phyloP scores from a whole-genome alignment of 2,113 vertebrate genomes.

The Falcunculus frontatus region DNA sequence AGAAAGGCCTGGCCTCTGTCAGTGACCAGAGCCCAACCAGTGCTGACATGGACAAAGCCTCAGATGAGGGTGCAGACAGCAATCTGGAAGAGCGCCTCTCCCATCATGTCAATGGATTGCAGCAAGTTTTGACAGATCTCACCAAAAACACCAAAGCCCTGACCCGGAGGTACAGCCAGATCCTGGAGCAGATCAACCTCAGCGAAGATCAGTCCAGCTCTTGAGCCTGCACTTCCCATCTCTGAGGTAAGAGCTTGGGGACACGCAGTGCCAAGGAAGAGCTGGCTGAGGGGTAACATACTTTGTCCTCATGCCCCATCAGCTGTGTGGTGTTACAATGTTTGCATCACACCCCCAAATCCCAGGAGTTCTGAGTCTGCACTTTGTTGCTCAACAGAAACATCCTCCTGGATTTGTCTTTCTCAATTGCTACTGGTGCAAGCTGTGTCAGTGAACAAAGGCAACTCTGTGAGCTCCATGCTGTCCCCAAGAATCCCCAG shows the following conservation, averaged over 20 bases:
- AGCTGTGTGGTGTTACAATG: neutral
- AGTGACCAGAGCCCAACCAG: neutral
- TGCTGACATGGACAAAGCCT: neutral
- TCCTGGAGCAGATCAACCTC: conserved; percentile 69
- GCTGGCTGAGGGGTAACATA: neutral
- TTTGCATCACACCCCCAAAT: neutral
- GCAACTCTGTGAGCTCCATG: rapidly evolving
- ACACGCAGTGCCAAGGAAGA: neutral
- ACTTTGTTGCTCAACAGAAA: neutral
- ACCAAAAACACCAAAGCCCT: conserved; percentile 78
- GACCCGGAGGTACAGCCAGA: conserved; percentile 83
- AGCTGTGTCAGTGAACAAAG: neutral
- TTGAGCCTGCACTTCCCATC: neutral
- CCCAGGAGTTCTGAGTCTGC: neutral
- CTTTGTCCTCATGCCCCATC: neutral
- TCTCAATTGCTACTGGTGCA: neutral
- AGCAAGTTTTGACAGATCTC: conserved; percentile 78
- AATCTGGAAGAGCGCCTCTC: conserved; percentile 77
- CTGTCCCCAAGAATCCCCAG: neutral
- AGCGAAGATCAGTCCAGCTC: conserved; percentile 1
- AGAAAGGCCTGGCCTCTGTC: conserved; percentile 70
- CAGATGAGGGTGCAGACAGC: neutral
- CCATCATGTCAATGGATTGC: conserved; percentile 83
- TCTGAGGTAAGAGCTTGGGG: neutral
- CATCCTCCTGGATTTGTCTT: neutral